phyloP scores from a whole-genome alignment of 2,113 vertebrate species.

The Caloenas nicobarica region DNA sequence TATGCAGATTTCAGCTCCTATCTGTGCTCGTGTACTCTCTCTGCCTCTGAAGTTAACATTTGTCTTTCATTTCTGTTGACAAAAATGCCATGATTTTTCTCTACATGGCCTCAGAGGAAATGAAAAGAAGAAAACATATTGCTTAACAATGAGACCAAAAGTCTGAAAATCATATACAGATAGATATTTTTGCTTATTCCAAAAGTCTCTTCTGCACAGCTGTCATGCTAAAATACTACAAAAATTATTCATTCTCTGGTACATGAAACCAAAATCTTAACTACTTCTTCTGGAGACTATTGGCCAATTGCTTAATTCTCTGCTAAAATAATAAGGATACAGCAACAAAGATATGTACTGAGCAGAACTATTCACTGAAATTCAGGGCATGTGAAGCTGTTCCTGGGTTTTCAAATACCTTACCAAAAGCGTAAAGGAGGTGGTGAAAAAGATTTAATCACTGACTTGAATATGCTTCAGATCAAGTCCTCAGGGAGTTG shows the following conservation, averaged over 20 bases:
- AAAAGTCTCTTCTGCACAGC: neutral
- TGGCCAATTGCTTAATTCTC: neutral
- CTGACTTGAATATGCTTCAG: neutral
- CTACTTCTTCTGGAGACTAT: neutral
- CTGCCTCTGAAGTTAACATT: constrained; percentile 7
- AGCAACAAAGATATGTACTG: neutral
- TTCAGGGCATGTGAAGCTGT: neutral
- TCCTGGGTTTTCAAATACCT: neutral
- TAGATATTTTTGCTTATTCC: constrained; percentile 24
- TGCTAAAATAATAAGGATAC: neutral
- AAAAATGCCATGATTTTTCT: constrained; percentile 12
- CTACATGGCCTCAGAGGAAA: neutral
- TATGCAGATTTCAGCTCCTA: neutral
- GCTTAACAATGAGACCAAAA: neutral
- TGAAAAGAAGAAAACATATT: constrained; percentile 13
- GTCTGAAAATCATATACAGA: constrained; percentile 1
- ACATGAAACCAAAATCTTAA: neutral
- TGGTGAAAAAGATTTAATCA: neutral
- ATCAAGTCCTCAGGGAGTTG: neutral
- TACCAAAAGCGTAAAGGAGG: neutral
- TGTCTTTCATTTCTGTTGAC: constrained; percentile 26
- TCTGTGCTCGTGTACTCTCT: constrained; percentile 3
- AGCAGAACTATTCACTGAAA: neutral
- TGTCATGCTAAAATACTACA: neutral
- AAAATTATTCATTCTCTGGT: neutral